phyloP scores from a whole-genome alignment of 2,888 invertebrate species.

The Drosophila sordidapex region DNA sequence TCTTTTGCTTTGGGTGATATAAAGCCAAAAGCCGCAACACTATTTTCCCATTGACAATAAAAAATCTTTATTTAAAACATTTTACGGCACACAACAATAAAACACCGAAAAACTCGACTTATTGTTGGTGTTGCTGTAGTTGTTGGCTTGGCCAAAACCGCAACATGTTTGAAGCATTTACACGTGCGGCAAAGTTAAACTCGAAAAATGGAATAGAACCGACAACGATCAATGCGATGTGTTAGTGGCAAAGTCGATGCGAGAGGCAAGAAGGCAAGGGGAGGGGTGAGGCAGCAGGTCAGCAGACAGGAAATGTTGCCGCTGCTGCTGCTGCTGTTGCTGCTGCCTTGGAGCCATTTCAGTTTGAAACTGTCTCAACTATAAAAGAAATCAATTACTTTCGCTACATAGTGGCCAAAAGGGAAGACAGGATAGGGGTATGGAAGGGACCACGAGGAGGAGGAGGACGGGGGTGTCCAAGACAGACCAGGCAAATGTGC shows the following conservation, averaged over 20 bases:
- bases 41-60: slow-evolving; percentile 79
- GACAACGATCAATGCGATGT: slow-evolving; percentile 41
- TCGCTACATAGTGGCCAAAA: slow-evolving; percentile 58
- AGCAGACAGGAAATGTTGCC: slow-evolving; percentile 60
- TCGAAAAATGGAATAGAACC: slow-evolving; percentile 48
- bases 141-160: slow-evolving; percentile 67
- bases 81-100: slow-evolving; percentile 77
- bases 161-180: slow-evolving; percentile 79
- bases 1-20: slow-evolving; percentile 44
- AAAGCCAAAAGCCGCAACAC: slow-evolving; percentile 78
- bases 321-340: slow-evolving; percentile 51
- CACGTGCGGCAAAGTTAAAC: slow-evolving; percentile 72
- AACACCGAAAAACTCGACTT: slow-evolving; percentile 62
- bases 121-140: slow-evolving; percentile 34
- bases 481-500: slow-evolving; percentile 48
- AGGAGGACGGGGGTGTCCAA: slow-evolving; percentile 7
- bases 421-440: background rate
- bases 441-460: background rate
- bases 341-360: slow-evolving; percentile 56
- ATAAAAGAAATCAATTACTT: slow-evolving; percentile 80
- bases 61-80: slow-evolving; percentile 80
- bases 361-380: slow-evolving; percentile 78
- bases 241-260: background rate
- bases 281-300: slow-evolving; percentile 40
- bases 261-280: slow-evolving; percentile 1